Conservation (phyloP, 2,888 invertebrate genomes). For the Mesorhabditis spiculigera region DNA sequence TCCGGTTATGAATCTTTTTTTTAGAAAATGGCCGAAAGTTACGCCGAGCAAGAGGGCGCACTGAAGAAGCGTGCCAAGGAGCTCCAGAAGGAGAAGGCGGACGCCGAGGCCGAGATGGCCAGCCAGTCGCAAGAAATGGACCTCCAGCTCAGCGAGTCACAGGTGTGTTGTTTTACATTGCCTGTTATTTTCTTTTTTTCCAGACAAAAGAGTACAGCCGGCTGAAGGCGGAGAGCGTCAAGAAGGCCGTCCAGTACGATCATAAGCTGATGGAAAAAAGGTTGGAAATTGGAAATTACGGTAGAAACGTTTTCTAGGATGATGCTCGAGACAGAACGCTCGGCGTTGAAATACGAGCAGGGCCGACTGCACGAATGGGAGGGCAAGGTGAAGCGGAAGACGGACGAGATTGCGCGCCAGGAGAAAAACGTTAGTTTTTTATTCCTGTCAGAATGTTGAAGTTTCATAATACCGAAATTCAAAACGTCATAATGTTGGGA, state of each 20-base stretch:
- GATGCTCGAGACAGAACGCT: constrained; percentile 11
- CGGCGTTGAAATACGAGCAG: constrained; percentile 80
- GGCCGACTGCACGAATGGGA: constrained; percentile 83
- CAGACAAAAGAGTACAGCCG: constrained; percentile 84
- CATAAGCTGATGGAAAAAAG: background rate
- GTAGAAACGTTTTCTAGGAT: constrained; percentile 9
- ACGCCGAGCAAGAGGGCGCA: constrained; percentile 67
- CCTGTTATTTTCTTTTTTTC: constrained; percentile 8
- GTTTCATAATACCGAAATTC: too few relatives aligned
- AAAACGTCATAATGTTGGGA: background rate
- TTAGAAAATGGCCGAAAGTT: constrained; percentile 32
- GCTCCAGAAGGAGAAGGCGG: constrained; percentile 69
- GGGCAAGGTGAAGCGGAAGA: constrained; percentile 80
- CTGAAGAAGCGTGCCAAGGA: constrained; percentile 75
- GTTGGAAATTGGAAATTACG: background rate
- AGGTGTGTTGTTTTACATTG: constrained; percentile 65
- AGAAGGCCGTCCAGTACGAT: constrained; percentile 72
- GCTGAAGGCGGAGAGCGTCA: constrained; percentile 90
- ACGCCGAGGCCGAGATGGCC: constrained; percentile 79
- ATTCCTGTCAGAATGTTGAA: too few relatives aligned
- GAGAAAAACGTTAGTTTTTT: constrained; percentile 72
- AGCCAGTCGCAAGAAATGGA: constrained; percentile 79
- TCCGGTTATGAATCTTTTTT: background rate
- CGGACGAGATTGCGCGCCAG: constrained; percentile 86
- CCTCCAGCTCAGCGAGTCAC: constrained; percentile 85